Evolutionary conservation across 2,888 invertebrate genomes (phyloP), one percentile per base, ranked within the genome.

Genomic region (Zonitis immaculata): DNA sequence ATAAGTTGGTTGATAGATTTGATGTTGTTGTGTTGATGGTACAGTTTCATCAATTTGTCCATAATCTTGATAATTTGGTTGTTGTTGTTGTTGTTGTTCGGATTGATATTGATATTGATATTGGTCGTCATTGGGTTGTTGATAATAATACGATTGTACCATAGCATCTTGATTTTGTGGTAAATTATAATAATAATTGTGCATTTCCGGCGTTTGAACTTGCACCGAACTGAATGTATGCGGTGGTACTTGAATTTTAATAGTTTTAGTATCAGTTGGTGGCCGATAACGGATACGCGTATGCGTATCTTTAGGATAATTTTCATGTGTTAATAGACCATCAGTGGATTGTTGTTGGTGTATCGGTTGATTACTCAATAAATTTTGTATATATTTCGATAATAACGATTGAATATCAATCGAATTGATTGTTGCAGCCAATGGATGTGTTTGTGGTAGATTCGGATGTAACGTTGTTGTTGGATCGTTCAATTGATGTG

Each of bases 281-380:
- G n/a, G n/a, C n/a, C n/a, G n/a, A n/a, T n/a, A n/a, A 12, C 51
- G 47, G 57, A 81, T 82, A 61, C 78, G 76, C 0, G 83, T 83
- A 56, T 83, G 82, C 44, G 78, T 78, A 56, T 79, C 77, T 59
- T 78, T 79, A 1, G 83, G 82, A 64, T 82, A 83, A 61, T 82
- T 83, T 67, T 82, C 82, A 16, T 78, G 75, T 1, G 81, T 76
- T 1, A 77, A 66, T 20, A 80, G 63, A 11, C 59, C 59, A 20
- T 56, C 47, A 20, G 65, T 2, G 74, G 51, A n/a, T 11, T 48
- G 63, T 25, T 70, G 67, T n/a, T 55, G 52, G 28, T 51, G 9
- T n/a, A 20, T 7, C 26, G 46, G 44, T 16, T 57, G 49, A 9
- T 49, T 25, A 22, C 47, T 14, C 43, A 52, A 44, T 9, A 49